Evolutionary conservation across 2,888 invertebrate species (phyloP).

Genomic region (Papilio demoleus): DNA sequence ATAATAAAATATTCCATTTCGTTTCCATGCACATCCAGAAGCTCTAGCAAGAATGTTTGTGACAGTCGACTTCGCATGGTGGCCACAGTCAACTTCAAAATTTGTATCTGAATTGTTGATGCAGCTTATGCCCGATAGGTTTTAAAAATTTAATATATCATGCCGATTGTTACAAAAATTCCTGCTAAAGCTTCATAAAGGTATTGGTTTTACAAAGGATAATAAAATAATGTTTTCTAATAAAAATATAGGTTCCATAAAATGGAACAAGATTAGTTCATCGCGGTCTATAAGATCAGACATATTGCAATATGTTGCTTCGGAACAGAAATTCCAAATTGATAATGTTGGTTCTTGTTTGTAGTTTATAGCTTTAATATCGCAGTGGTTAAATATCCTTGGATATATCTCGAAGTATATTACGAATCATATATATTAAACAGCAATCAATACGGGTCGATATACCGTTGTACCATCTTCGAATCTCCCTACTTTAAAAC

Average conservation of each 20-base stretch:
- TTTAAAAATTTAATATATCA: no score
- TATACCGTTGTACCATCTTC: no score
- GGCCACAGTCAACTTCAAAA: no score
- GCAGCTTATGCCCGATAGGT: no score
- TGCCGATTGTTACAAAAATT: neutral
- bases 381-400: slow-evolving; percentile 18
- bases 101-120: no score
- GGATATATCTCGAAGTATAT: neutral
- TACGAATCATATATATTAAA: neutral
- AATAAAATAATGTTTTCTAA: slow-evolving; percentile 9
- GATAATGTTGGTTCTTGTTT: slow-evolving; percentile 28
- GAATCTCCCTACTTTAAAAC: no score
- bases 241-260: slow-evolving; percentile 5
- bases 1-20: no score
- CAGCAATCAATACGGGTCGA: neutral
- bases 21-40: no score
- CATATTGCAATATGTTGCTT: slow-evolving; percentile 22
- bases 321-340: slow-evolving; percentile 16
- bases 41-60: no score
- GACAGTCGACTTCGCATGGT: no score
- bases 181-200: no score
- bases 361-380: slow-evolving; percentile 37
- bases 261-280: slow-evolving; percentile 10
- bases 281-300: slow-evolving; percentile 20
- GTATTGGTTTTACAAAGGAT: neutral